A percentile compares a stretch with the other conserved stretches of the same genome.
phyloP scores from a whole-genome alignment of 2,888 invertebrate genomes.

The Troides aeacus region DNA sequence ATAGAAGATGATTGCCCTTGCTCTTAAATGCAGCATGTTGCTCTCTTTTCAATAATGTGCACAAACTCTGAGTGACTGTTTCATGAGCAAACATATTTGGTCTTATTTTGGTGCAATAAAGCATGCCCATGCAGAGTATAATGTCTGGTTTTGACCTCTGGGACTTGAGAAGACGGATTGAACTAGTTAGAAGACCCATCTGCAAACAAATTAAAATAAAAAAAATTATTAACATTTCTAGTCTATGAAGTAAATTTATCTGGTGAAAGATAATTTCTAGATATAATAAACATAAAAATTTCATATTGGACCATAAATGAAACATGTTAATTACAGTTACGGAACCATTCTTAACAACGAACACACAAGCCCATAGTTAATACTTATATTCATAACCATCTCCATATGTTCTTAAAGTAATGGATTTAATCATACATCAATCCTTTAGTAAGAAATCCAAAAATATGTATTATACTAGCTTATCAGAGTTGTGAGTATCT shows the following conservation, averaged over 20 bases:
- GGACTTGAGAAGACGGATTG: slow-evolving; percentile 88
- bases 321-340: too few relatives aligned
- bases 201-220: slow-evolving; percentile 49
- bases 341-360: too few relatives aligned
- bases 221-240: too few relatives aligned
- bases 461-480: slow-evolving; percentile 82
- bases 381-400: too few relatives aligned
- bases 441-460: background rate
- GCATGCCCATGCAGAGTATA: slow-evolving; percentile 86
- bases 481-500: slow-evolving; percentile 89
- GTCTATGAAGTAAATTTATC: too few relatives aligned
- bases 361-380: too few relatives aligned
- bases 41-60: slow-evolving; percentile 90
- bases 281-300: too few relatives aligned
- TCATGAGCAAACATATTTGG: slow-evolving; percentile 89
- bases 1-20: slow-evolving; percentile 89
- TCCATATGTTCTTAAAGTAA: too few relatives aligned
- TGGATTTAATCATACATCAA: too few relatives aligned
- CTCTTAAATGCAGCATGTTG: slow-evolving; percentile 85
- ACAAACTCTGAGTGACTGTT: slow-evolving; percentile 87
- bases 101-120: slow-evolving; percentile 89
- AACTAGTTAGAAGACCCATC: slow-evolving; percentile 90
- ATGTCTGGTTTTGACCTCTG: slow-evolving; percentile 92
- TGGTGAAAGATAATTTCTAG: too few relatives aligned
- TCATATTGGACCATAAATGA: too few relatives aligned